Evolutionary conservation across 2,797 vertebrate genomes (phyloP).

Genomic region (Eremophila alpestris): DNA sequence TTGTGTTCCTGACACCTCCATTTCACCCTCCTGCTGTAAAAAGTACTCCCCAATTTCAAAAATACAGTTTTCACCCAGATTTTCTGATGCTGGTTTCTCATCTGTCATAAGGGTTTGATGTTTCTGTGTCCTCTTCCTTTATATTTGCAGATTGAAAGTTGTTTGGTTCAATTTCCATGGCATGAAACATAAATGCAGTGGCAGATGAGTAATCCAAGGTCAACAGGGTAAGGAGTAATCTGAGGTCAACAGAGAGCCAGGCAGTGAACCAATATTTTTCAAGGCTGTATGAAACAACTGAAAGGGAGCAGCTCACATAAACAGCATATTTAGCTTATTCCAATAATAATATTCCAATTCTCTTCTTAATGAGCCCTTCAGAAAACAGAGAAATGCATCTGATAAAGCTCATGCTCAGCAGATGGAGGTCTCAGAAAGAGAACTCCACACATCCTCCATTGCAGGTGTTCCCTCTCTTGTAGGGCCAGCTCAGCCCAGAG

Average conservation of each 20-base stretch:
- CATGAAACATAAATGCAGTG: conserved; percentile 46
- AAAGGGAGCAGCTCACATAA: not conserved
- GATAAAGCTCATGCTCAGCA: not conserved
- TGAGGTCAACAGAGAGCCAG: conserved; percentile 4
- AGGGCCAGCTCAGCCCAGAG: too few species aligned
- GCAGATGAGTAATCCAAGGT: conserved; percentile 5
- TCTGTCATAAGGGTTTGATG: not conserved
- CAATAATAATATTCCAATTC: not conserved
- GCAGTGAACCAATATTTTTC: not conserved
- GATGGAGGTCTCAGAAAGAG: not conserved
- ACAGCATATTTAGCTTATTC: not conserved
- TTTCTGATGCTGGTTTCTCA: not conserved
- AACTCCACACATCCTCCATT: not conserved
- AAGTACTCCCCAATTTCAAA: not conserved
- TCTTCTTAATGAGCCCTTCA: not conserved
- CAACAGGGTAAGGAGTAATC: not conserved
- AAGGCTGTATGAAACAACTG: not conserved
- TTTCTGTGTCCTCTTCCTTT: not conserved
- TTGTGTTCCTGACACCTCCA: not conserved
- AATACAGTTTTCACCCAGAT: not conserved
- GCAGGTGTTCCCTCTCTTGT: too few species aligned
- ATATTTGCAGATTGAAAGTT: not conserved
- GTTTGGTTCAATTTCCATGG: not conserved
- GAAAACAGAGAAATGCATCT: not conserved
- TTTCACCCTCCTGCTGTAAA: not conserved